Percentiles rank a stretch among this genome's conserved stretches.
Evolutionary conservation across 2,888 invertebrate species (phyloP).

Genomic region (Muschampia plurimacula): DNA sequence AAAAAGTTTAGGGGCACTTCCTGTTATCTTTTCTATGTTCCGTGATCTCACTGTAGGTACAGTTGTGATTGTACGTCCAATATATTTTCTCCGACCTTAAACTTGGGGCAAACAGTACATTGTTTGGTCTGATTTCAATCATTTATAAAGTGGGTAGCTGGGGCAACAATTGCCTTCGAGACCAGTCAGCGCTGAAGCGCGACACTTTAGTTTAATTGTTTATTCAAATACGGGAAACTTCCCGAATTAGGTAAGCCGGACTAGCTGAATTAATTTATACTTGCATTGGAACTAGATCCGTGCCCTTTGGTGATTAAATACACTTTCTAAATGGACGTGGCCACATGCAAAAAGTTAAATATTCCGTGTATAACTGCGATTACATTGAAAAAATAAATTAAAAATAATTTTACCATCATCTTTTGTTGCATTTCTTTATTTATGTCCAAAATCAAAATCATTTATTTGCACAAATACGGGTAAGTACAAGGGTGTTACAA

Average conservation of each 20-base stretch:
- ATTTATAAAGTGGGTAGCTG: slow-evolving; percentile 39
- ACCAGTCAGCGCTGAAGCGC: slow-evolving; percentile 42
- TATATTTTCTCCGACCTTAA: slow-evolving; percentile 28
- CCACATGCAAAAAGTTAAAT: slow-evolving; percentile 58
- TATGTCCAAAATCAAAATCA: too few species aligned
- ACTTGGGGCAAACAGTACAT: slow-evolving; percentile 39
- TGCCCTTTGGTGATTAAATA: slow-evolving; percentile 80
- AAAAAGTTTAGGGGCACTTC: too few species aligned
- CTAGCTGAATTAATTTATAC: slow-evolving; percentile 83
- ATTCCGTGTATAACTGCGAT: slow-evolving; percentile 50
- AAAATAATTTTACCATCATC: not conserved
- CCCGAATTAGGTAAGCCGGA: slow-evolving; percentile 79
- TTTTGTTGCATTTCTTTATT: too few species aligned
- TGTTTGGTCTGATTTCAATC: slow-evolving; percentile 36
- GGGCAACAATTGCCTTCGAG: slow-evolving; percentile 36
- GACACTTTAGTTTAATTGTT: slow-evolving; percentile 78
- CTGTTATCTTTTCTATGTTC: too few species aligned
- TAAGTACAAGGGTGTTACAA: too few species aligned
- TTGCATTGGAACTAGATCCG: slow-evolving; percentile 80
- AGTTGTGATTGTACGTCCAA: slow-evolving; percentile 10
- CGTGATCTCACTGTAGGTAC: not conserved
- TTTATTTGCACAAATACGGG: too few species aligned
- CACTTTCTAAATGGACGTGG: slow-evolving; percentile 65
- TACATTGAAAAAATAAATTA: not conserved
- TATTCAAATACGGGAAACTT: slow-evolving; percentile 80